Percentiles rank a stretch among this genome's conserved stretches.
Conservation (phyloP, 1,140 invertebrate species). For the Neodiprion pinetum region DNA sequence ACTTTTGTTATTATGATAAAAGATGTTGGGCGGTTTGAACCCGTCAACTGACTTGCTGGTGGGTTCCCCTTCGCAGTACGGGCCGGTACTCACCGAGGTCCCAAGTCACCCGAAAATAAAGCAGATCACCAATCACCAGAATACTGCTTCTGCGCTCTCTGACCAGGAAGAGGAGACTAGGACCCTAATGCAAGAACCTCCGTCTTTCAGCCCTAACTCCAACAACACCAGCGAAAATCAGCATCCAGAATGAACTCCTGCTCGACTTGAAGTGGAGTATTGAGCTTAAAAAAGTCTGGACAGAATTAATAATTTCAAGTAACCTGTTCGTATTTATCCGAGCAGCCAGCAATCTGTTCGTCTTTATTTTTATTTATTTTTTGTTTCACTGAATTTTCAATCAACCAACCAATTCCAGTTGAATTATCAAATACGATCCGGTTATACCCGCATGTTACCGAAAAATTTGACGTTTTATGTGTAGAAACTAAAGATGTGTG, state of each 20-base stretch:
- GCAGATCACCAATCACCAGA: slow-evolving; percentile 39
- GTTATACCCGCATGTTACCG: too few species aligned
- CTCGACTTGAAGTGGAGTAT: background rate
- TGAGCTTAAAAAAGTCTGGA: too few species aligned
- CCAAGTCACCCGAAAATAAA: slow-evolving; percentile 56
- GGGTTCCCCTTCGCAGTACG: slow-evolving; percentile 64
- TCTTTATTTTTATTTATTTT: too few species aligned
- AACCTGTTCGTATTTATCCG: too few species aligned
- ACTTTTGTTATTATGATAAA: slow-evolving; percentile 54
- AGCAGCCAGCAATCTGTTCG: too few species aligned
- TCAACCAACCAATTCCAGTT: too few species aligned
- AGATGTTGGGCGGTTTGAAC: slow-evolving; percentile 65
- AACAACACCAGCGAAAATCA: background rate
- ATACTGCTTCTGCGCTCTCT: slow-evolving; percentile 49
- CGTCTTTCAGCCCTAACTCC: background rate
- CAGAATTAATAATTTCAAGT: too few species aligned
- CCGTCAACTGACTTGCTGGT: slow-evolving; percentile 64
- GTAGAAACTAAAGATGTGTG: too few species aligned
- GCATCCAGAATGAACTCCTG: background rate
- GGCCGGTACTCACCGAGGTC: slow-evolving; percentile 60
- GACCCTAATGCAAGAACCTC: slow-evolving; percentile 54
- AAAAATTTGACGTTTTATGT: too few species aligned
- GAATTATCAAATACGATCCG: too few species aligned
- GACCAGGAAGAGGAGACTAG: slow-evolving; percentile 60
- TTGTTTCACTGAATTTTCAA: too few species aligned